These are phyloP conservation scores for Automeris io DNA, from an alignment of 2,888 invertebrate species.

Conservation along the genomic window DNA sequence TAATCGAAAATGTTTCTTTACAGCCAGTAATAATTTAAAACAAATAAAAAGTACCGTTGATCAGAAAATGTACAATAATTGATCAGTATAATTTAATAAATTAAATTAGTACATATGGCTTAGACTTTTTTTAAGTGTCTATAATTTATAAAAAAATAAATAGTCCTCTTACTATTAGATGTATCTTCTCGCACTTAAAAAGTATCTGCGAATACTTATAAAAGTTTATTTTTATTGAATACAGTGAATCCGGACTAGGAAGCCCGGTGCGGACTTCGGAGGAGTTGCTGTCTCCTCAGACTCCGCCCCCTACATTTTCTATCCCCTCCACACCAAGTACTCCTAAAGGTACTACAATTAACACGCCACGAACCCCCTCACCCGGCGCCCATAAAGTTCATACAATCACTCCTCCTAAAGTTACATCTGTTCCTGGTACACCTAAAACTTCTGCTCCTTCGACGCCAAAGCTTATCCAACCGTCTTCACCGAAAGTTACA, in stretches of 20 bases:
- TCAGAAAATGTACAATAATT: too few species aligned
- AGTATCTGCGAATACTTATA: too few species aligned
- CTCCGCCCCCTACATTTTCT: conserved; percentile 45
- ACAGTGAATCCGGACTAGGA: conserved; percentile 65
- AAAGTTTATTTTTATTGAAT: neutral
- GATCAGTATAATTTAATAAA: too few species aligned
- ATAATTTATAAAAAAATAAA: too few species aligned
- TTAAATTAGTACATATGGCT: too few species aligned
- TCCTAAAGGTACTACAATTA: conserved; percentile 21
- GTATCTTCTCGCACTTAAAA: too few species aligned
- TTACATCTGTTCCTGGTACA: conserved; percentile 21
- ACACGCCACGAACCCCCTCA: conserved; percentile 23
- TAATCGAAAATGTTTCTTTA: too few species aligned
- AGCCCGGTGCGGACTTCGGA: conserved; percentile 64
- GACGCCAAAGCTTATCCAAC: conserved; percentile 27
- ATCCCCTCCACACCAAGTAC: conserved; percentile 16
- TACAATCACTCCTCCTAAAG: conserved; percentile 14
- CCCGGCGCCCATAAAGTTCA: conserved; percentile 16
- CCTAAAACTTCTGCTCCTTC: conserved; percentile 21
- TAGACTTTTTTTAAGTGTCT: too few species aligned
- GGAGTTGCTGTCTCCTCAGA: conserved; percentile 55
- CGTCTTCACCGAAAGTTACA: conserved; percentile 26
- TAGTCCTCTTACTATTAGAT: too few species aligned
- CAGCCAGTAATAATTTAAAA: too few species aligned
- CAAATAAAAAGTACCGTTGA: too few species aligned